These are phyloP conservation scores for Temnopleurus reevesii DNA, from an alignment of 53 echinoderm and acorn worm species.

Conservation along the genomic window DNA sequence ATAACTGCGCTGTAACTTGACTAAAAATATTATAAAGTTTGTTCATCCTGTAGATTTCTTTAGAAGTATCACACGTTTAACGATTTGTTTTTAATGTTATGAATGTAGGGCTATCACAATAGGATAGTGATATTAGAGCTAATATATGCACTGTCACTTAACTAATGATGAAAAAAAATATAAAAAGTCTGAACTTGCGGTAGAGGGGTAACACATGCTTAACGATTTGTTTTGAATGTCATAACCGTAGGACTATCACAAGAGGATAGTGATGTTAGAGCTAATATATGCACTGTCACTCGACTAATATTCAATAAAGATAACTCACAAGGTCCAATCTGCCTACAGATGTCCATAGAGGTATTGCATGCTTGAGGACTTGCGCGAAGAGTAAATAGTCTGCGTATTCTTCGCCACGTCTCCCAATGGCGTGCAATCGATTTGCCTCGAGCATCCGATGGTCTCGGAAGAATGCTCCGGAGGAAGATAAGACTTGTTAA, in stretches of 20 bases:
- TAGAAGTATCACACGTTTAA: too few relatives aligned
- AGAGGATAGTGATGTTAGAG: background rate
- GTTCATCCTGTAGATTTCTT: too few relatives aligned
- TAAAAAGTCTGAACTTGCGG: too few relatives aligned
- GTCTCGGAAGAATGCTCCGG: conserved; percentile 19
- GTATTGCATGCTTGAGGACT: background rate
- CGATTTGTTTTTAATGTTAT: background rate
- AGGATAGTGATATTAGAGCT: too few relatives aligned
- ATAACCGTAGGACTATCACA: background rate
- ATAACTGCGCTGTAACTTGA: too few relatives aligned
- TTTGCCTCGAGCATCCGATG: conserved; percentile 16
- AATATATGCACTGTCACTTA: too few relatives aligned
- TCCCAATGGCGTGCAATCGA: conserved; percentile 28
- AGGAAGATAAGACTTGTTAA: conserved; percentile 31
- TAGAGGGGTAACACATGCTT: too few relatives aligned
- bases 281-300: background rate
- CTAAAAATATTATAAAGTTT: too few relatives aligned
- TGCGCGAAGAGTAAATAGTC: conserved; percentile 5
- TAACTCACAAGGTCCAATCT: background rate
- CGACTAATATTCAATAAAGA: conserved; percentile 11
- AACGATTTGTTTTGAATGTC: background rate
- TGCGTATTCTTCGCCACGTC: conserved; percentile 36
- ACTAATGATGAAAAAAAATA: too few relatives aligned
- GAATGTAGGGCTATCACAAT: background rate
- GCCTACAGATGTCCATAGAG: background rate